Base-by-base conservation (phyloP, 2,888 invertebrate species). In the Stenotaenia linearis region DNA sequence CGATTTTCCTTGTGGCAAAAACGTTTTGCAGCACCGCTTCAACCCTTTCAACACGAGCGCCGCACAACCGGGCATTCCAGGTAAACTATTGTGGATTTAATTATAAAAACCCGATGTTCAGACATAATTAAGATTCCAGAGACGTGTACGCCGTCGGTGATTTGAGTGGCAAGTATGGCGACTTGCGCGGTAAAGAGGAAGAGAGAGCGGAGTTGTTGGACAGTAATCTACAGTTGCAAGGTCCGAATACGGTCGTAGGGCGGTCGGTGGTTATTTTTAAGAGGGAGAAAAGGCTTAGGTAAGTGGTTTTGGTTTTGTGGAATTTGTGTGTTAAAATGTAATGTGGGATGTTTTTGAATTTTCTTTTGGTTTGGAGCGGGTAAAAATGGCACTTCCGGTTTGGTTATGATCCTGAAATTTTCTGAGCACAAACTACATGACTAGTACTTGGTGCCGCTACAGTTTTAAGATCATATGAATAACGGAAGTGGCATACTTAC, bases 111-210 rank as follows among this genome's bases (percentile, higher is more conserved):
- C 7, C 5, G n/a, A n/a, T n/a, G n/a, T n/a, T n/a, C n/a, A n/a
- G 12, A n/a, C n/a, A 7, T 10, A 32, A 56, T 75, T 21, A 40
- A 77, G 77, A 25, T 28, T 45, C 77, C 21, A 45, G 91, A 5
- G 96, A 96, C 86, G 92, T 94, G 85, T 96, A 95, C 84, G 92
- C 92, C 87, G 90, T 95, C 85, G 96, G 96, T 0, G 93, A 94
- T 85, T 87, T 96, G 30, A 94, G 95, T 83, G 91, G 91, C 0
- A 97, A 97, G 87, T 95, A 93, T 85, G 96, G 96, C 0, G 88
- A 90, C 5, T 87, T 96, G 21, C 91, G 91, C 25, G 90, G 90
- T 25, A 86, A 90, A 10, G 90, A 89, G 0, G 88, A 89, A 0
- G 83, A 85, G 45, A 83, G 85, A 69, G 83, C 83, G 9, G 83